Conservation (phyloP, 2,113 vertebrate species). For the Chrysemys picta region DNA sequence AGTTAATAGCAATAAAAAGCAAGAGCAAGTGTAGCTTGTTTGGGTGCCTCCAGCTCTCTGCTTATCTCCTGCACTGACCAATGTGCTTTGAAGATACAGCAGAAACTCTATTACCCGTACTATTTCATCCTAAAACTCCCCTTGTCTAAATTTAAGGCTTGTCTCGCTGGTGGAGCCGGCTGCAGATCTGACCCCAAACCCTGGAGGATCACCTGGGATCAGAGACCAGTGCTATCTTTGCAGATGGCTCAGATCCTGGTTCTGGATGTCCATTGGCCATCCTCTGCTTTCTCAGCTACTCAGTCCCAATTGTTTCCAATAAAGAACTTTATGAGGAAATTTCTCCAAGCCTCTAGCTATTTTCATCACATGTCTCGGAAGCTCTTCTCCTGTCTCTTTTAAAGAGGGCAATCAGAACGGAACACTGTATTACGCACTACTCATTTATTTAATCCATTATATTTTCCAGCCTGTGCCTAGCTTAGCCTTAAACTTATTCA, state of each 20-base stretch:
- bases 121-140: neutral
- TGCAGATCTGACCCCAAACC: neutral
- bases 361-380: fast-evolving
- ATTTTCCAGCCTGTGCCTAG: neutral
- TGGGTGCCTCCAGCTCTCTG: neutral
- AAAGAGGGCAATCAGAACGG: neutral
- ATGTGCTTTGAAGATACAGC: neutral
- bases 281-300: neutral
- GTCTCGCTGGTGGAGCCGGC: neutral
- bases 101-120: neutral
- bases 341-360: neutral
- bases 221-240: neutral
- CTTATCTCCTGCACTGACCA: neutral
- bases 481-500: neutral
- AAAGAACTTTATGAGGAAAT: neutral
- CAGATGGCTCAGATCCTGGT: neutral
- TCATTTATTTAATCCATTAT: neutral
- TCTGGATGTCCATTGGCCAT: neutral
- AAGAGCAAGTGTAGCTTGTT: neutral
- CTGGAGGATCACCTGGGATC: neutral
- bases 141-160: neutral
- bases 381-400: fast-evolving
- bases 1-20: neutral
- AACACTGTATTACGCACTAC: neutral
- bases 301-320: neutral